These are phyloP conservation scores for Hirtodrosophila cameraria DNA, from an alignment of 2,888 invertebrate species.

Conservation along the genomic window DNA sequence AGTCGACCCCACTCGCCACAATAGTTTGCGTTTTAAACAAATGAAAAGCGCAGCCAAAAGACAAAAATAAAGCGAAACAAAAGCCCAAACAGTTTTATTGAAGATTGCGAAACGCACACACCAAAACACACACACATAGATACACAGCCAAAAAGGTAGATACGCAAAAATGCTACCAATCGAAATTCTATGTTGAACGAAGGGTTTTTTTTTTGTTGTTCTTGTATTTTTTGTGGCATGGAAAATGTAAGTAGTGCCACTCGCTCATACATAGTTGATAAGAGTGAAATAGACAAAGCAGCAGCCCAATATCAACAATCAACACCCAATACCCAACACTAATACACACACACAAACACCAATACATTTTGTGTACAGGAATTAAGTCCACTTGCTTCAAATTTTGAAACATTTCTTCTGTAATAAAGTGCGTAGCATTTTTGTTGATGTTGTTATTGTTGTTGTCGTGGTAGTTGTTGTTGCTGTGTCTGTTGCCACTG, in stretches of 20 bases:
- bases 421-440: conserved; percentile 68
- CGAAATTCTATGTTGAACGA: conserved; percentile 60
- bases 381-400: conserved; percentile 72
- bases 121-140: neutral
- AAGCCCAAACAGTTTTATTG: conserved; percentile 76
- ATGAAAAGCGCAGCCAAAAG: conserved; percentile 72
- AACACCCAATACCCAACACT: conserved; percentile 5
- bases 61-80: conserved; percentile 32
- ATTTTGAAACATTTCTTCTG: conserved; percentile 60
- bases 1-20: conserved; percentile 36
- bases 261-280: conserved; percentile 36
- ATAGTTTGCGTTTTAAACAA: conserved; percentile 80
- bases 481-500: conserved; percentile 34
- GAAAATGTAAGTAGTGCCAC: conserved; percentile 28
- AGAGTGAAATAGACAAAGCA: conserved; percentile 32
- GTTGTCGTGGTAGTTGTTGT: conserved; percentile 17
- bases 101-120: conserved; percentile 69
- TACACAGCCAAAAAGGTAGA: conserved; percentile 65
- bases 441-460: conserved; percentile 19
- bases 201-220: conserved; percentile 1
- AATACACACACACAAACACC: conserved; percentile 8
- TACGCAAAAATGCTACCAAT: conserved; percentile 76
- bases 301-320: neutral
- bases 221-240: conserved; percentile 16
- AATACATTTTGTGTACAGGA: conserved; percentile 48